phyloP scores from a whole-genome alignment of 2,888 invertebrate genomes.

The Adelphocoris suturalis region DNA sequence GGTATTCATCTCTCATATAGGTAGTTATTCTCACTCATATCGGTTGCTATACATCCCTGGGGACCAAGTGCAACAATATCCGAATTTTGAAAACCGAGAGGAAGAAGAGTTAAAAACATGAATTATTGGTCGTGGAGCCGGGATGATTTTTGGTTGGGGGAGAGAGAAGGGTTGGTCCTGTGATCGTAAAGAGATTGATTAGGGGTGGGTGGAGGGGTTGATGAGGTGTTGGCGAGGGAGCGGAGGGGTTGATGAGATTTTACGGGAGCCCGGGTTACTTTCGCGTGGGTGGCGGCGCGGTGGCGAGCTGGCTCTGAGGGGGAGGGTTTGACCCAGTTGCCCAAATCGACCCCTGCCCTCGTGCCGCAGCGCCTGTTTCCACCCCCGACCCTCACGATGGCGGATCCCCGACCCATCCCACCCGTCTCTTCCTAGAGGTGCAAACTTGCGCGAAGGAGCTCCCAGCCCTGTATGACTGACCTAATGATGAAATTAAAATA shows the following conservation, averaged over 20 bases:
- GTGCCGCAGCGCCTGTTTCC: neutral
- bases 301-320: neutral
- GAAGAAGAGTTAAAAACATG: too few relatives aligned
- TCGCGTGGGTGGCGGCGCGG: neutral
- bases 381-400: neutral
- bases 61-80: too few relatives aligned
- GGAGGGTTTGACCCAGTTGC: conserved; percentile 36
- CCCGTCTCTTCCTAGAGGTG: neutral
- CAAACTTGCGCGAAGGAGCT: neutral
- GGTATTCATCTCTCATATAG: too few relatives aligned
- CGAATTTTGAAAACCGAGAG: too few relatives aligned
- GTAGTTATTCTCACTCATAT: too few relatives aligned
- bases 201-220: neutral
- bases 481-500: too few relatives aligned
- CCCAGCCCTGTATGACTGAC: too few relatives aligned
- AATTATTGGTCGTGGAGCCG: too few relatives aligned
- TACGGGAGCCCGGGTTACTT: neutral
- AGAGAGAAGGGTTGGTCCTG: too few relatives aligned
- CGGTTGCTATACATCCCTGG: too few relatives aligned
- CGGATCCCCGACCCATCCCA: neutral
- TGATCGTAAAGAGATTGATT: too few relatives aligned
- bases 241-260: neutral
- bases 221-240: neutral
- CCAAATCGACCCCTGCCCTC: conserved; percentile 21
- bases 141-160: too few relatives aligned